These are phyloP conservation scores for Stegostoma tigrinum DNA, from an alignment of 2,113 vertebrate genomes.

Conservation along the genomic window DNA sequence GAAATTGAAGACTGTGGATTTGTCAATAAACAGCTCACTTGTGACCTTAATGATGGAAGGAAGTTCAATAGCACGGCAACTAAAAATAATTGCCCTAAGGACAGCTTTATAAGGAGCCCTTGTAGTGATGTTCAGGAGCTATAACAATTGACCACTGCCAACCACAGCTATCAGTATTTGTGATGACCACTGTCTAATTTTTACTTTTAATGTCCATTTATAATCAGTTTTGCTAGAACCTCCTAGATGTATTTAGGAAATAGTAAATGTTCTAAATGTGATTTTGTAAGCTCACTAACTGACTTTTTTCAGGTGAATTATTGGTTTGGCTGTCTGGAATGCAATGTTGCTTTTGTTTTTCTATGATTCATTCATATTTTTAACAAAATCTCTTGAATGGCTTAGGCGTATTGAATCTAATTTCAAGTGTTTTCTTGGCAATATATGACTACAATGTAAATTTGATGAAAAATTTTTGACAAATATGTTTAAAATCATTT, in stretches of 20 bases:
- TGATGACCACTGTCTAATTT: neutral
- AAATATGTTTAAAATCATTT: neutral
- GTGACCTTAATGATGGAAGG: neutral
- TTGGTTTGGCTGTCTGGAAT: neutral
- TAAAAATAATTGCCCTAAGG: neutral
- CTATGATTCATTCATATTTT: neutral
- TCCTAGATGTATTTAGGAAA: neutral
- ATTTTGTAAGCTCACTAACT: neutral
- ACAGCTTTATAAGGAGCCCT: neutral
- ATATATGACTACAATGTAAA: neutral
- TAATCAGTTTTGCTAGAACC: neutral
- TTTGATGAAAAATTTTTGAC: neutral
- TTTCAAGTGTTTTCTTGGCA: neutral
- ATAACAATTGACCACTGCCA: neutral
- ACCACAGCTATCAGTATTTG: neutral
- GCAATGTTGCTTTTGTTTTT: neutral
- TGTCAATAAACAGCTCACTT: neutral
- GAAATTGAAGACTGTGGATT: neutral
- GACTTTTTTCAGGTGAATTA: neutral
- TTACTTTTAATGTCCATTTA: neutral
- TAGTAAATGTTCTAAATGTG: neutral
- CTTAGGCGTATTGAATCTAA: neutral
- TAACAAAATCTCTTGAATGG: neutral
- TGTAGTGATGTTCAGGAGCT: neutral
- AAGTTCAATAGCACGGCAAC: neutral